Base-by-base conservation (phyloP, 2,888 invertebrate species). In the Sphaerophoria rueppellii region DNA sequence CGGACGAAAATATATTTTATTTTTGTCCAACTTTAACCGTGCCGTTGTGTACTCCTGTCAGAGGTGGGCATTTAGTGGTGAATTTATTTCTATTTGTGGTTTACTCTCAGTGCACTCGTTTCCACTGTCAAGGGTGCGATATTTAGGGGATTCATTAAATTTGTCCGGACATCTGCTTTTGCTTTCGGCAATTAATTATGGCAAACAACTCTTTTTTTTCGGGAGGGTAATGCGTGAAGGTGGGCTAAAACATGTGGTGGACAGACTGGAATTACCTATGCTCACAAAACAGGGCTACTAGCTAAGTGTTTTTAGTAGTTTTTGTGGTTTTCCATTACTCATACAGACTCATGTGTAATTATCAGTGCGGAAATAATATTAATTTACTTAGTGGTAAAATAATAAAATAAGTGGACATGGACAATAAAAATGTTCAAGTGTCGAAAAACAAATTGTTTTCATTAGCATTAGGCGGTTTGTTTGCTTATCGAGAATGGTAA, bases 81-180 rank as follows among this genome's bases (percentile, higher is more conserved):
- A 73, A 72, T 69, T 73, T 55, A 78, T 74, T 65, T 73, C 52
- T 57, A 63, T 48, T 70, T 70, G 78, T 50, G 82, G 82, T 73
- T 57, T 43, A 71, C 52, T 16, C 52, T 32, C 50, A 9, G 34
- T 24, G 24, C 9, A 4, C 7, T 9, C 4, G 12, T 50, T 16
- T 1, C 12, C 12, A 9, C 11, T 50, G 34, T 40, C 24, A 46
- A 12, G 55, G 35, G 54, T 55, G 11, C 1, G 2, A 54, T 54
- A 40, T 40, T 40, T 24, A 14, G 32, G 5, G 35, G 6, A 61
- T 61, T 46, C n/a, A 35, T 54, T 63, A 34, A 48, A 24, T 24
- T 63, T 63, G 63, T 14, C 48, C 48, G 46, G 63, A 63, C 48
- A 63, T 63, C 63, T 63, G 48, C 48, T 34, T 48, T 14, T 12